Percentiles rank a stretch among this genome's conserved stretches.
phyloP scores from a whole-genome alignment of 2,797 vertebrate species.

The Lophius americanus region DNA sequence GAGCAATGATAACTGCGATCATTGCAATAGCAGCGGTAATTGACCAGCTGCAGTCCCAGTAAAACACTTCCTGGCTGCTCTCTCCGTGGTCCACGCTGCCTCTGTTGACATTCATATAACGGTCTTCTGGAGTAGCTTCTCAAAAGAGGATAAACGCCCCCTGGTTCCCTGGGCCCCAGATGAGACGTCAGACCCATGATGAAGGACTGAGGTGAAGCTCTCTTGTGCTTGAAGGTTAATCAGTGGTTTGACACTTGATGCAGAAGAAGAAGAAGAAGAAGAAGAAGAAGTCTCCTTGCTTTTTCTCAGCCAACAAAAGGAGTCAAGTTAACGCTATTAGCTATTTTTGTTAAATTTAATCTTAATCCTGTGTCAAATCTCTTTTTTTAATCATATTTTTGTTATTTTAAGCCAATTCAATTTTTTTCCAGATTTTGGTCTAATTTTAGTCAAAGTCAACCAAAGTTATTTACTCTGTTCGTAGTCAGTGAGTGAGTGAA shows the following conservation, averaged over 20 bases:
- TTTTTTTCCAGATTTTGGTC: no score
- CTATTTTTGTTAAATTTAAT: no score
- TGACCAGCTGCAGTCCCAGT: slow-evolving; percentile 72
- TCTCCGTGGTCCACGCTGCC: slow-evolving; percentile 25
- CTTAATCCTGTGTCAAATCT: no score
- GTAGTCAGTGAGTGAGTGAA: no score
- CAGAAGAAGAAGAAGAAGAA: slow-evolving; percentile 11
- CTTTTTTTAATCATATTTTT: no score
- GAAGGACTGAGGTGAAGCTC: slow-evolving; percentile 53
- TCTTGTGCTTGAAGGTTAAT: slow-evolving; percentile 60
- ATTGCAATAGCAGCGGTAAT: slow-evolving; percentile 72
- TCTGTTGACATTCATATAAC: slow-evolving; percentile 72
- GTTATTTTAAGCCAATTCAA: no score
- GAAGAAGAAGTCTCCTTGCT: slow-evolving; percentile 14
- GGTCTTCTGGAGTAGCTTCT: slow-evolving; percentile 49
- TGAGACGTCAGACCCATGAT: slow-evolving; percentile 58
- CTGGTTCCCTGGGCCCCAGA: slow-evolving; percentile 36
- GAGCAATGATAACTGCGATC: slow-evolving; percentile 73
- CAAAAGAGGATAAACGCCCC: slow-evolving; percentile 46
- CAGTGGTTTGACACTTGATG: slow-evolving; percentile 32
- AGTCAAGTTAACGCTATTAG: slow-evolving; percentile 11
- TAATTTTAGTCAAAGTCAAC: no score
- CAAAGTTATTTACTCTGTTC: no score
- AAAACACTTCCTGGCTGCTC: slow-evolving; percentile 66
- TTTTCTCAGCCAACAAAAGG: slow-evolving; percentile 21